Evolutionary conservation across 64 coral and sea anemone species (phyloP), one percentile per base, ranked within the genome.

Genomic region (Montipora cactus): DNA sequence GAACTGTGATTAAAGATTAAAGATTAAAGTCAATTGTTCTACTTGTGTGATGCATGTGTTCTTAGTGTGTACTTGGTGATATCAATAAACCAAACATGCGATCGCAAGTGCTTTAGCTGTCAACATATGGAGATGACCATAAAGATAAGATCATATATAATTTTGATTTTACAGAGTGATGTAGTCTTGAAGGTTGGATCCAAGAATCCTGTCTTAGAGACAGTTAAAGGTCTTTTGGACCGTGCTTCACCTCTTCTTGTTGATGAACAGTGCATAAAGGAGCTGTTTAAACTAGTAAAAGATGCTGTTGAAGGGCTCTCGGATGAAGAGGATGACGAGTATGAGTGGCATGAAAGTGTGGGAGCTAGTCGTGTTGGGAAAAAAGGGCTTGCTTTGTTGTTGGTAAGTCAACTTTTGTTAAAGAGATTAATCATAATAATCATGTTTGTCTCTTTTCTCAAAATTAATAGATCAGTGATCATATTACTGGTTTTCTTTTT

Each of bases 201-300:
- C 14, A 99, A 89, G 53, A 94, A 96, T 46, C 92, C 89, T 70
- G 87, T 99, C n/a, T 78, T 93, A 50, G 98, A 99, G 52, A 95
- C 98, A 80, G 22, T 99, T 13, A 94, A 94, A 21, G 98, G 95
- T 71, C 46, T 99, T n/a, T 49, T 99, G 23, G 95, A 96, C 67
- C 89, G 95, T 81, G 95, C 95, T 10, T 92, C 98, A 46, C 98
- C 95, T 37, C 74, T 99, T 11, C 79, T 99, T 18, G 92, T 96
- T 5, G 98, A 99, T 64, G 80, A 93, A 57, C 71, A 93, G 50
- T 95, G 90, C 76, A 61, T 91, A 4, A 94, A 90, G 67, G 90
- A 83, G n/a, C 89, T 99, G 5, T 68, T 99, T 6, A 86, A 37
- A 37, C 79, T 96, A 22, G 95, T 96, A 1, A 96, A 94, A 45